Percentiles rank a stretch among this genome's conserved stretches.
phyloP scores from a whole-genome alignment of 2,888 invertebrate genomes.

The Lithosia quadra region DNA sequence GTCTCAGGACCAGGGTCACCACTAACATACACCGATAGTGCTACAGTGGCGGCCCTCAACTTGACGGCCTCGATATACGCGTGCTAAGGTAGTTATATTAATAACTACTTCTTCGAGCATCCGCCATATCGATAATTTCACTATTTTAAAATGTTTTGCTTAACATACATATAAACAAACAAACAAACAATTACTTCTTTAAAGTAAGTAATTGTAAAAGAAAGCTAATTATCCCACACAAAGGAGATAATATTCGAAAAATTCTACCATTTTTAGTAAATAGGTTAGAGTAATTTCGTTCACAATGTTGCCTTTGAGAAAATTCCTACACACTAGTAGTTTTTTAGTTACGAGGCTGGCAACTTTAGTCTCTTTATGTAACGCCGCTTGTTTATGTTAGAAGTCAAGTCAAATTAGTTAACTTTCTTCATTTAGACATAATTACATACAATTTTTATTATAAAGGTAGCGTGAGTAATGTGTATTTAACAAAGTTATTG shows the following conservation, averaged over 20 bases:
- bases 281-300: constrained; percentile 7
- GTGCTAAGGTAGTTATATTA: too few species aligned
- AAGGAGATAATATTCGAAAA: constrained; percentile 25
- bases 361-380: neutral
- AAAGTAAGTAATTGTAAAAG: constrained; percentile 31
- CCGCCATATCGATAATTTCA: too few species aligned
- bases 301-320: constrained; percentile 9
- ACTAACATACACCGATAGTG: too few species aligned
- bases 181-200: constrained; percentile 10
- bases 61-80: too few species aligned
- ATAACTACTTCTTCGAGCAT: too few species aligned
- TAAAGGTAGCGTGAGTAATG: neutral
- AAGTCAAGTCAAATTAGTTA: neutral
- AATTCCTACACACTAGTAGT: neutral
- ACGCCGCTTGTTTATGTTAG: neutral
- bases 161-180: neutral
- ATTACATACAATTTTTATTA: neutral
- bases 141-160: too few species aligned
- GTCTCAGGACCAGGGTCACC: too few species aligned
- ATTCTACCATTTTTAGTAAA: neutral
- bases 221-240: constrained; percentile 23
- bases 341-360: neutral
- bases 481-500: neutral
- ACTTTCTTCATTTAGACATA: neutral
- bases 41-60: too few species aligned